Conservation (phyloP, 2,113 vertebrate genomes). For the Barnardius zonarius region DNA sequence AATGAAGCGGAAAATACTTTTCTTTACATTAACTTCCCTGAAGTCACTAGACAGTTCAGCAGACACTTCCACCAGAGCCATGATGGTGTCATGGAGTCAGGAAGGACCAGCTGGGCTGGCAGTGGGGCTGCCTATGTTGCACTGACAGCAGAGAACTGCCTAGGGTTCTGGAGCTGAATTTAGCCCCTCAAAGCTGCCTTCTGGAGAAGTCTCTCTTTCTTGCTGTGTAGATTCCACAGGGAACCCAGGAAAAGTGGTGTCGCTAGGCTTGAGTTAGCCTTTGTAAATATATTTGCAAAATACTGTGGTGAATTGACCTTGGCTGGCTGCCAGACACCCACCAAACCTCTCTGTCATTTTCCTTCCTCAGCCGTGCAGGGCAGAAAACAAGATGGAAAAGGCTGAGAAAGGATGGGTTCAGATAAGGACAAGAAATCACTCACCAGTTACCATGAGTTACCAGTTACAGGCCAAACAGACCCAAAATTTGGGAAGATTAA, state of each 20-base stretch:
- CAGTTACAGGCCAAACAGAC: background rate
- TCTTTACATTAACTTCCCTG: background rate
- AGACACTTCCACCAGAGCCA: background rate
- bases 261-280: background rate
- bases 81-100: background rate
- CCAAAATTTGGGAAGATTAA: background rate
- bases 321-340: background rate
- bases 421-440: background rate
- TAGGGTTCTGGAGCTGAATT: background rate
- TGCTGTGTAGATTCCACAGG: background rate
- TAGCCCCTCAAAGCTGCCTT: background rate
- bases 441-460: background rate
- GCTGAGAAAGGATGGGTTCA: background rate
- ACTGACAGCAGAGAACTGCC: background rate
- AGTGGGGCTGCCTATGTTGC: background rate
- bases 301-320: background rate
- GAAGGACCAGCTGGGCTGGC: background rate
- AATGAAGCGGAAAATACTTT: background rate
- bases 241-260: background rate
- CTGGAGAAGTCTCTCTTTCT: background rate
- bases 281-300: background rate
- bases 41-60: background rate
- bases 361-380: background rate
- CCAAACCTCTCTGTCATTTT: background rate
- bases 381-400: background rate